A percentile compares a stretch with the other conserved stretches of the same genome.
Conservation (phyloP, 2,797 vertebrate genomes). For the Melanotaenia nigrans region DNA sequence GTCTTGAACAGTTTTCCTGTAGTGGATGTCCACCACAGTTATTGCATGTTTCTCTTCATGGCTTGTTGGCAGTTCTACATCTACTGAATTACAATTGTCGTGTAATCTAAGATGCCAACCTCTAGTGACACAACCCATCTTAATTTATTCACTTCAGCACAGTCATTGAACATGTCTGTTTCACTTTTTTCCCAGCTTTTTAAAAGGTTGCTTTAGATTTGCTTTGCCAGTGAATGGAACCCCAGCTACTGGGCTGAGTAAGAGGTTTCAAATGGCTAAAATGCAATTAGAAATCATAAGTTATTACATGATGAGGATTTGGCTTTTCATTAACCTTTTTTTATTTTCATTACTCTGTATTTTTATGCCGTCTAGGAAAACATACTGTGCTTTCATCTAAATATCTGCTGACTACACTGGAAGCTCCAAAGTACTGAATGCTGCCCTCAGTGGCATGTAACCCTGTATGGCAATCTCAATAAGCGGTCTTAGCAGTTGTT, state of each 20-base stretch:
- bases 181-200: too few relatives aligned
- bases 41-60: background rate
- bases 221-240: background rate
- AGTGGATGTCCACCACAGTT: background rate
- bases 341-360: background rate
- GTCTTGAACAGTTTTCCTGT: background rate
- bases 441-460: background rate
- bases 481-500: slow-evolving; percentile 10
- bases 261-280: background rate
- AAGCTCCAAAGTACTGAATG: background rate
- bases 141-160: background rate
- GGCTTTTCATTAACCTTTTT: background rate
- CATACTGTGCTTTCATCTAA: background rate
- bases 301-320: background rate
- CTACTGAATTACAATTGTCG: too few relatives aligned
- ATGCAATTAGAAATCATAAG: background rate
- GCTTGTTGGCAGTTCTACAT: too few relatives aligned
- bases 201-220: background rate
- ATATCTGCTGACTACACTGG: background rate
- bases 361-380: background rate
- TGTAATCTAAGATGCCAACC: too few relatives aligned
- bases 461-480: background rate
- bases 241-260: background rate
- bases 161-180: too few relatives aligned
- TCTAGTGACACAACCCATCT: background rate